Evolutionary conservation across 2,888 invertebrate genomes (phyloP).

Genomic region (Oxycera nigricornis): DNA sequence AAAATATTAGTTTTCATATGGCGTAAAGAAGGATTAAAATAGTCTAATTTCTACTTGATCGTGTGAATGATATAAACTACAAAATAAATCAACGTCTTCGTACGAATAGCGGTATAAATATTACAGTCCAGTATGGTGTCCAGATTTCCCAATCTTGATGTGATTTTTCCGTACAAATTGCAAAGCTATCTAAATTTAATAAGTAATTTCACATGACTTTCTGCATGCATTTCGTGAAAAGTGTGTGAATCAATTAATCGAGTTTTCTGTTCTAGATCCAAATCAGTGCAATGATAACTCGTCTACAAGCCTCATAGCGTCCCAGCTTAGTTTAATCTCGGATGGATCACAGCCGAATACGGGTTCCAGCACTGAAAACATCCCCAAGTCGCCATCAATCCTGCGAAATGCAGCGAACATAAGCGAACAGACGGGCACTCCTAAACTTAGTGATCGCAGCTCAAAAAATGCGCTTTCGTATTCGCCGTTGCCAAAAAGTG

Average conservation of each 20-base stretch:
- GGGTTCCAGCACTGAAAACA: constrained; percentile 44
- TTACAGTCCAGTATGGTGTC: no score
- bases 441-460: constrained; percentile 42
- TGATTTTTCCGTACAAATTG: neutral
- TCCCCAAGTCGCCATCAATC: constrained; percentile 46
- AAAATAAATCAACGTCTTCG: no score
- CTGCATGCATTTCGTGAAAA: neutral
- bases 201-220: constrained; percentile 16
- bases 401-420: constrained; percentile 42
- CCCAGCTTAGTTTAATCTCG: constrained; percentile 50
- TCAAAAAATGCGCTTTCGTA: constrained; percentile 43
- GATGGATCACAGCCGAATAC: constrained; percentile 49
- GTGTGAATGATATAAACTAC: no score
- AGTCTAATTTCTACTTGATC: no score
- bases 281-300: constrained; percentile 40
- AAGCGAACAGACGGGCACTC: constrained; percentile 16
- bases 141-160: neutral
- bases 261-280: constrained; percentile 37
- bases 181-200: constrained; percentile 26
- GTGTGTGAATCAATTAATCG: neutral
- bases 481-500: constrained; percentile 42
- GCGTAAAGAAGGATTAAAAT: no score
- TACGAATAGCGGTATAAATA: no score
- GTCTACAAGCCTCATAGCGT: constrained; percentile 19
- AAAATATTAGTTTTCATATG: no score